These are phyloP conservation scores for Nicator chloris DNA, from an alignment of 2,113 vertebrate species.

Conservation along the genomic window DNA sequence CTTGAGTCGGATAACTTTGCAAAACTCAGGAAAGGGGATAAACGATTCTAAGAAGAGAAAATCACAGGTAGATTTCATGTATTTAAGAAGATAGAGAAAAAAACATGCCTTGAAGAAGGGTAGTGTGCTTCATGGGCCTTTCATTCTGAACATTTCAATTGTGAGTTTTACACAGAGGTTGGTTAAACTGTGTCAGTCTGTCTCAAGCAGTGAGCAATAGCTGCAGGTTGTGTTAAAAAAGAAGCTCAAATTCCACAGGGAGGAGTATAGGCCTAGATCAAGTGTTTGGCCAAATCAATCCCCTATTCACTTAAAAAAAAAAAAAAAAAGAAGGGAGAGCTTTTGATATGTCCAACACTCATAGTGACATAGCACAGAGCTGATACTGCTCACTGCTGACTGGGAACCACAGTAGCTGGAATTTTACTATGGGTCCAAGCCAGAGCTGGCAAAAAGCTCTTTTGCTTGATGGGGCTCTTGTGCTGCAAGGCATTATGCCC, in stretches of 20 bases:
- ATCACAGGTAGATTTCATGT: not conserved
- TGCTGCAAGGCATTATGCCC: not conserved
- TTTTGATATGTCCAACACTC: not conserved
- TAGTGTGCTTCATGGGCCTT: not conserved
- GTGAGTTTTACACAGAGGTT: not conserved
- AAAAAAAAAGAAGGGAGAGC: rapidly evolving
- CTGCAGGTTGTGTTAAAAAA: not conserved
- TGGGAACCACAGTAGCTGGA: not conserved
- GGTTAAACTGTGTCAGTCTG: not conserved
- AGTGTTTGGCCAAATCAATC: not conserved
- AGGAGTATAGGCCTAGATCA: not conserved
- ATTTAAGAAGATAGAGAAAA: not conserved
- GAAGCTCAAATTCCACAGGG: not conserved
- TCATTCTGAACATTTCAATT: not conserved
- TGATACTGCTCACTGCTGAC: not conserved
- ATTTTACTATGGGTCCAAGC: not conserved
- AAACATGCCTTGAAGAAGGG: not conserved
- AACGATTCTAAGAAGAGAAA: not conserved
- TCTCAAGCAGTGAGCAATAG: not conserved
- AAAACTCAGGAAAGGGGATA: not conserved
- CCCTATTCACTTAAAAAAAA: not conserved
- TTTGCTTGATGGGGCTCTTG: not conserved
- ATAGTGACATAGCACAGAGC: not conserved
- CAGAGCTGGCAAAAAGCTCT: not conserved
- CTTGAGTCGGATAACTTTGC: not conserved